A percentile compares a stretch with the other conserved stretches of the same genome.
These are phyloP conservation scores for Oostethus manadensis DNA, from an alignment of 2,113 vertebrate species.

Conservation along the genomic window DNA sequence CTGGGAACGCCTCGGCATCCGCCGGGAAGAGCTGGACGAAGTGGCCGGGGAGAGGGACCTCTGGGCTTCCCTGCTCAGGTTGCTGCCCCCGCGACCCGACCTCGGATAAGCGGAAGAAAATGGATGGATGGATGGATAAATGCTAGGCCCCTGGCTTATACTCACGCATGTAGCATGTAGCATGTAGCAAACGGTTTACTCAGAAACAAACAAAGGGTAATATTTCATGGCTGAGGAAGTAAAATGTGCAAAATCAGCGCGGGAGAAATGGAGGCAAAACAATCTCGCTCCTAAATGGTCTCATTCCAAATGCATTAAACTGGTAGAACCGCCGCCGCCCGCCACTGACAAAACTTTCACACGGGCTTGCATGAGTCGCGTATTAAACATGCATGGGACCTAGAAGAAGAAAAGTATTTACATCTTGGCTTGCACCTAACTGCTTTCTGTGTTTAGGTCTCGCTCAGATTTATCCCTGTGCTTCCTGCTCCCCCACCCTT, in stretches of 20 bases:
- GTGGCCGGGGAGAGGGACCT: too few relatives aligned
- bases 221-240: conserved; percentile 61
- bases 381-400: conserved; percentile 5
- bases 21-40: too few relatives aligned
- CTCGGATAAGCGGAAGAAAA: too few relatives aligned
- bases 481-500: conserved; percentile 60
- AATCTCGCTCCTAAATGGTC: conserved; percentile 18
- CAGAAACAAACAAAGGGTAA: conserved; percentile 51
- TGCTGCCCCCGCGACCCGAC: too few relatives aligned
- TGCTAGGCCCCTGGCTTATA: too few relatives aligned
- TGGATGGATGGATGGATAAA: too few relatives aligned
- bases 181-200: too few relatives aligned
- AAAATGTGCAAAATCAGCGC: not conserved
- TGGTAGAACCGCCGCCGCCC: conserved; percentile 1
- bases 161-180: too few relatives aligned
- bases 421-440: conserved; percentile 33
- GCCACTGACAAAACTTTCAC: conserved; percentile 3
- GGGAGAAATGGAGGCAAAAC: conserved; percentile 33
- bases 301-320: conserved; percentile 22
- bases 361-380: not conserved
- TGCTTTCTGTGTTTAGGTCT: conserved; percentile 53
- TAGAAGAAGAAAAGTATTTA: conserved; percentile 28
- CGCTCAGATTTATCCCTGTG: conserved; percentile 53
- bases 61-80: too few relatives aligned
- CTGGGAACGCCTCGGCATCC: too few relatives aligned